A percentile compares a stretch with the other conserved stretches of the same genome.
phyloP scores from a whole-genome alignment of 2,797 vertebrate genomes.

The Alexandromys oeconomus region DNA sequence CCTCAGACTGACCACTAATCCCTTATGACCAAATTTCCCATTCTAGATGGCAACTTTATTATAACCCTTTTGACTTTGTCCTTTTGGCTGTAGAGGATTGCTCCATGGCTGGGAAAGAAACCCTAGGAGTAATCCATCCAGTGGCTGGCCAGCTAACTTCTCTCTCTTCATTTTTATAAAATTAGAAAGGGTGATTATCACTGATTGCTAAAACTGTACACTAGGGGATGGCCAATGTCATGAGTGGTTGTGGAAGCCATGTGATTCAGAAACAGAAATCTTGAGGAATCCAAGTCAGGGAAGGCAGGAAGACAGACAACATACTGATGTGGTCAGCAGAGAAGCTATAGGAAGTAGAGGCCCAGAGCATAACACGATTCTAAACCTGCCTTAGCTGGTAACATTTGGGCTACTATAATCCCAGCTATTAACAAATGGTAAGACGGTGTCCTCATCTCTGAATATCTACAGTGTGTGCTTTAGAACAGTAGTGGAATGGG shows the following conservation, averaged over 20 bases:
- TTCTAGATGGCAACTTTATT: background rate
- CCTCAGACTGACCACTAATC: background rate
- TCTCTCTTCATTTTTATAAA: conserved; percentile 42
- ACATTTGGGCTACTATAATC: conserved; percentile 6
- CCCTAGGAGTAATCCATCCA: background rate
- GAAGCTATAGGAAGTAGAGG: background rate
- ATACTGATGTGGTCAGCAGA: background rate
- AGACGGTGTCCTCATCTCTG: conserved; percentile 5
- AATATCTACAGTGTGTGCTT: conserved; percentile 20
- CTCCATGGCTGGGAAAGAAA: background rate
- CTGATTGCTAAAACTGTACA: conserved; percentile 29
- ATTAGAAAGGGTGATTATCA: conserved; percentile 20
- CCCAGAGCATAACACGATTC: background rate
- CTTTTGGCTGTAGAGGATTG: background rate
- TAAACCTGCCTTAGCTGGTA: background rate
- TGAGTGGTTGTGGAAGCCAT: background rate
- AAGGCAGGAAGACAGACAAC: background rate
- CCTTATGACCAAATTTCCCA: background rate
- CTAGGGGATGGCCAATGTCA: background rate
- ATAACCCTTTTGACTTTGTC: background rate
- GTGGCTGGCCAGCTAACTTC: background rate
- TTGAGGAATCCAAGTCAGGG: background rate
- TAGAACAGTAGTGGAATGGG: background rate
- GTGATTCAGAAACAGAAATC: conserved; percentile 43
- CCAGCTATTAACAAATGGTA: background rate